Evolutionary conservation across 2,888 invertebrate genomes (phyloP), one percentile per base, ranked within the genome.

Genomic region (Lomographa bimaculata): DNA sequence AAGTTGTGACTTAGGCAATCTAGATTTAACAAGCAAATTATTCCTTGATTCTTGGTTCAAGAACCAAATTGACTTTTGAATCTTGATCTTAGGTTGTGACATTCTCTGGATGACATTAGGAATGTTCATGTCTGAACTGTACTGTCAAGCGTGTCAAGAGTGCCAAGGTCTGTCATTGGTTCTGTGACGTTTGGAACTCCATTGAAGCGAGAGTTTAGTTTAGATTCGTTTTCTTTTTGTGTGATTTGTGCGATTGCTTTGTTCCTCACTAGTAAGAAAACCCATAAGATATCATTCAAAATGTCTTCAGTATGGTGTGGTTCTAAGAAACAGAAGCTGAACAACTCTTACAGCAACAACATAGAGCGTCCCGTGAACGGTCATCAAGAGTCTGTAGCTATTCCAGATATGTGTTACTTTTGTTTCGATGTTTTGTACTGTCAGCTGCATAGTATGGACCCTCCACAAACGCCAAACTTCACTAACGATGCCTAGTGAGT

Each of bases 401-500:
- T 94, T 79, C 95, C 95, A 52, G 98, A 98, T 83, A 99, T 99
- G 99, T 98, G 98, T 80, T 97, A 96, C 91, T 99, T 96, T 91
- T 99, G 99, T 92, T 99, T 99, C 91, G 99, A 99, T 90, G 98
- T 98, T 64, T 93, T 99, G 57, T 96, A 98, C 87, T 94, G 95
- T 85, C 97, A 98, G 90, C 92, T 99, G 70, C 95, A 98, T 89
- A 96, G 95, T 79, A 92, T 96, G 79, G 97, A 98, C 62, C 95
- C 96, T 60, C 98, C 98, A 58, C 95, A 95, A 81, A 92, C 94
- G 62, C 97, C 98, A 69, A 92, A 93, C 83, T 98, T 99, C 86
- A 95, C 96, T 73, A 98, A 98, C 81, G 97, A 98, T 75, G 94
- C 97, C 78, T 98, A 94, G 97, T 98, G 92, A 96, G 96, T 94